Evolutionary conservation across 2,113 vertebrate species (phyloP).

Genomic region (Aix galericulata): DNA sequence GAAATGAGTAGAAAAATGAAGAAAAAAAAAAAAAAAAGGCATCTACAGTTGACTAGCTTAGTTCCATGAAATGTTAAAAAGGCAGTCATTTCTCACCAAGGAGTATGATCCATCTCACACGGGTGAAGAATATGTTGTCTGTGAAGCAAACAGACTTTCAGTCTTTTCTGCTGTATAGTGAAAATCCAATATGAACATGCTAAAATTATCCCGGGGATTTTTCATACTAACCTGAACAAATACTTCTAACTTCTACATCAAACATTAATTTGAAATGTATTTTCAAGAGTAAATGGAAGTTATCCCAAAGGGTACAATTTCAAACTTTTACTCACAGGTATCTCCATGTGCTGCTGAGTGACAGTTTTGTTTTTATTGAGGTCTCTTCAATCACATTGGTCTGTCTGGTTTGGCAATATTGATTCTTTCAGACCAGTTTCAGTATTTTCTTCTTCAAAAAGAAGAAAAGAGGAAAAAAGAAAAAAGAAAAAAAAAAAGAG

Average conservation of each 20-base stretch:
- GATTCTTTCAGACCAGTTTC: neutral
- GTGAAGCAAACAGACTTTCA: slow-evolving; percentile 28
- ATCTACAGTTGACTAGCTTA: neutral
- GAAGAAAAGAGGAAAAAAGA: neutral
- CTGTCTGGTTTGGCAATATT: slow-evolving; percentile 36
- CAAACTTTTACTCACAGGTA: slow-evolving; percentile 18
- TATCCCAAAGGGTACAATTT: slow-evolving; percentile 26
- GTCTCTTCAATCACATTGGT: neutral
- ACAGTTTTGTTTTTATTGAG: slow-evolving; percentile 46
- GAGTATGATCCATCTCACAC: neutral
- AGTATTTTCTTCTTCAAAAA: neutral
- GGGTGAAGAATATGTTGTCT: neutral
- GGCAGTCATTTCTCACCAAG: neutral
- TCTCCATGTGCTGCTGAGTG: slow-evolving; percentile 48
- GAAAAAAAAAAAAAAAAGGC: neutral
- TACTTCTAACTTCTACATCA: slow-evolving; percentile 48
- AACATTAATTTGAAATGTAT: slow-evolving; percentile 52
- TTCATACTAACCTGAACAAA: slow-evolving; percentile 46
- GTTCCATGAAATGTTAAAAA: neutral
- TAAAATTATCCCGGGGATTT: slow-evolving; percentile 30
- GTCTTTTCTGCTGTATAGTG: neutral
- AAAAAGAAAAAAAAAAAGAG: slow-evolving; percentile 4
- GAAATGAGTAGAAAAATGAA: neutral
- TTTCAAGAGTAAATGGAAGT: slow-evolving; percentile 56
- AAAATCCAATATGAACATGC: neutral